A percentile compares a stretch with the other conserved stretches of the same genome.
These are phyloP conservation scores for Sus scrofa DNA, from an alignment of 2,113 vertebrate species.

Conservation along the genomic window DNA sequence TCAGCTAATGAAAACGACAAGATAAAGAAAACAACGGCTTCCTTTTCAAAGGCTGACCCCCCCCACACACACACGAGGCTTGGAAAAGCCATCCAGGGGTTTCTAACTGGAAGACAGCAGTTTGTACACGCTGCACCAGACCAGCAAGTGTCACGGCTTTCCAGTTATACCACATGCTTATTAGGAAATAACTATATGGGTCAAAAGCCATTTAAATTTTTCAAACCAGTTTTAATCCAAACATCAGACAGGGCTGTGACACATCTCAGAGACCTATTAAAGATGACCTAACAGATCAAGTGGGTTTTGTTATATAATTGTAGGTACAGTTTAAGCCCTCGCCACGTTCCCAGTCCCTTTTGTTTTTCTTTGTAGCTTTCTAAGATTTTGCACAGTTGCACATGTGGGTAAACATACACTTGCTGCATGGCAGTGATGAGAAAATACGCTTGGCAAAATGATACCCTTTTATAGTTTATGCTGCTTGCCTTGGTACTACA, in stretches of 20 bases:
- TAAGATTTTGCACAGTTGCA: neutral
- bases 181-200: constrained; percentile 11
- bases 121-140: neutral
- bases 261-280: neutral
- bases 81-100: neutral
- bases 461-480: neutral
- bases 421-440: neutral
- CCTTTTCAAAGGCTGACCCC: neutral
- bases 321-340: neutral
- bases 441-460: constrained; percentile 36
- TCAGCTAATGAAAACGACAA: constrained; percentile 30
- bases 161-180: neutral
- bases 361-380: neutral
- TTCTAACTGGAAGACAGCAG: neutral
- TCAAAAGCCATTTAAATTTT: constrained; percentile 35
- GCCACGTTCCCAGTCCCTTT: neutral
- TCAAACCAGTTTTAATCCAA: constrained; percentile 45
- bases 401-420: neutral
- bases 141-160: neutral
- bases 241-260: neutral
- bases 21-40: neutral
- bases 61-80: neutral
- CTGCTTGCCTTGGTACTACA: neutral
- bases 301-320: neutral
- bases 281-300: neutral